Percentiles rank a stretch among this genome's conserved stretches.
Evolutionary conservation across 2,888 invertebrate species (phyloP).

Genomic region (Mactromeris polynyma): DNA sequence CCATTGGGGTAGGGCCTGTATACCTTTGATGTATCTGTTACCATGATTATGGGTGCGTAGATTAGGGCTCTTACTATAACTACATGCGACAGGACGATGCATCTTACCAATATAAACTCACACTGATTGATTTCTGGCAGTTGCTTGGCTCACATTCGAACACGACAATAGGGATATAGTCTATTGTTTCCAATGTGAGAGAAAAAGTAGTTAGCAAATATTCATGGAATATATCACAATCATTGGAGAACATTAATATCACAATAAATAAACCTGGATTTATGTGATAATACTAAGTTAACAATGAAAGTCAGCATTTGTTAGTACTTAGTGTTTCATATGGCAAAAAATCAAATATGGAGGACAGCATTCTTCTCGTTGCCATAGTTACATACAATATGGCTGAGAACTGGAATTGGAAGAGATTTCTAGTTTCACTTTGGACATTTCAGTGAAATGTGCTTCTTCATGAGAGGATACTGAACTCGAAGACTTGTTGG

Average conservation of each 20-base stretch:
- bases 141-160: slow-evolving; percentile 12
- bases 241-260: background rate
- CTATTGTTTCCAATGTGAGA: background rate
- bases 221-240: background rate
- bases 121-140: slow-evolving; percentile 24
- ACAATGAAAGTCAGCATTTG: background rate
- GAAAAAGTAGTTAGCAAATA: background rate
- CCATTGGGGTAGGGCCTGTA: slow-evolving; percentile 2
- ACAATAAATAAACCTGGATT: background rate
- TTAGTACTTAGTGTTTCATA: slow-evolving; percentile 23
- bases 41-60: background rate
- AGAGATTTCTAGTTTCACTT: slow-evolving; percentile 66
- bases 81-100: slow-evolving; percentile 23
- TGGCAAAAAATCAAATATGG: slow-evolving; percentile 68
- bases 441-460: slow-evolving; percentile 44
- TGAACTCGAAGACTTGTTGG: background rate
- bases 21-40: slow-evolving; percentile 5
- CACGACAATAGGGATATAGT: slow-evolving; percentile 23
- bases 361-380: slow-evolving; percentile 68
- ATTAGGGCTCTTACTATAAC: slow-evolving; percentile 15
- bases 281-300: background rate
- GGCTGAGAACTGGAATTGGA: slow-evolving; percentile 47
- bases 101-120: slow-evolving; percentile 34
- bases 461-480: slow-evolving; percentile 13
- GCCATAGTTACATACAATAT: slow-evolving; percentile 67